Evolutionary conservation across 2,888 invertebrate species (phyloP).

Genomic region (Metacarcinus magister): DNA sequence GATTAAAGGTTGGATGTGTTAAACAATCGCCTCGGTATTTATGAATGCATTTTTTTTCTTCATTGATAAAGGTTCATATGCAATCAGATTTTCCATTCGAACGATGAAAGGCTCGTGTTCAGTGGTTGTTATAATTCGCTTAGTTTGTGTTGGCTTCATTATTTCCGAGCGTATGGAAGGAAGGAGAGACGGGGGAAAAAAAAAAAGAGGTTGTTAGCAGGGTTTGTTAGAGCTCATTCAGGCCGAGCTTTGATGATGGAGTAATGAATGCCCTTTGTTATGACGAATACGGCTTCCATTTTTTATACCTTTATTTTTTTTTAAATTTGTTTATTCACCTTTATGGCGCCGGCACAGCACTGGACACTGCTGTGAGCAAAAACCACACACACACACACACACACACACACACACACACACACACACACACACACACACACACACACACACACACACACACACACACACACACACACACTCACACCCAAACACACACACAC

Average conservation of each 20-base stretch:
- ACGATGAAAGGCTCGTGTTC: background rate
- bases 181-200: background rate
- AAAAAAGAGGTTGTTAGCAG: slow-evolving; percentile 40
- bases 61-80: background rate
- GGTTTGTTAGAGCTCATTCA: slow-evolving; percentile 37
- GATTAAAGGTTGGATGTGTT: background rate
- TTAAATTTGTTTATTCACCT: background rate
- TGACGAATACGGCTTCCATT: background rate
- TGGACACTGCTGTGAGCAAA: background rate
- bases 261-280: slow-evolving; percentile 35
- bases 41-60: background rate
- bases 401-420: background rate
- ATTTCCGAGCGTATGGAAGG: slow-evolving; percentile 23
- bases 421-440: background rate
- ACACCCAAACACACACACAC: slow-evolving; percentile 30
- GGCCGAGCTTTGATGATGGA: background rate
- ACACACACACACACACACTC: slow-evolving; percentile 28
- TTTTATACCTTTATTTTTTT: background rate
- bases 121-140: slow-evolving; percentile 32
- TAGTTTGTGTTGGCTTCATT: slow-evolving; percentile 35
- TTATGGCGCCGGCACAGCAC: background rate
- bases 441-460: background rate
- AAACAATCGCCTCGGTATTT: slow-evolving; percentile 3
- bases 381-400: background rate
- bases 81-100: slow-evolving; percentile 29